A percentile compares a stretch with the other conserved stretches of the same genome.
These are phyloP conservation scores for Sciaenops ocellatus DNA, from an alignment of 2,797 vertebrate species.

Conservation along the genomic window DNA sequence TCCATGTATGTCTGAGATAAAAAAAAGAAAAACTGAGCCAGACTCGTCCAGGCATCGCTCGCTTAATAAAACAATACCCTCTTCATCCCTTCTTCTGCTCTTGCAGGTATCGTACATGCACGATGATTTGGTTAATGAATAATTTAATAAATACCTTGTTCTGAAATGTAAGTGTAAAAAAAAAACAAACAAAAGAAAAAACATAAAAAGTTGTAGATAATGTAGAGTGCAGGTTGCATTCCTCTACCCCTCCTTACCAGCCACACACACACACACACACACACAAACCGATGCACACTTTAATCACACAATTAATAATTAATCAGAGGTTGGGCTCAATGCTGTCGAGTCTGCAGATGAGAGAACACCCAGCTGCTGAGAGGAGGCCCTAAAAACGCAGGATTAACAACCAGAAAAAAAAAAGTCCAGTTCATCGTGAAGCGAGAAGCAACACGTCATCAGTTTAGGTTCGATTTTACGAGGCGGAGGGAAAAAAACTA, in stretches of 20 bases:
- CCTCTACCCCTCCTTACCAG: slow-evolving; percentile 26
- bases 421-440: slow-evolving; percentile 35
- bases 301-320: slow-evolving; percentile 83
- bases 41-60: slow-evolving; percentile 58
- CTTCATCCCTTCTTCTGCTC: slow-evolving; percentile 28
- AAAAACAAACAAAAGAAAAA: background rate
- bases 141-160: slow-evolving; percentile 39
- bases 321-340: slow-evolving; percentile 76
- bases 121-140: slow-evolving; percentile 51
- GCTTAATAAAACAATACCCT: slow-evolving; percentile 73
- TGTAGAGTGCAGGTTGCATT: slow-evolving; percentile 60
- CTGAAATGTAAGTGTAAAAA: slow-evolving; percentile 8
- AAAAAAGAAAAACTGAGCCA: slow-evolving; percentile 54
- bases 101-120: slow-evolving; percentile 34
- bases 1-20: slow-evolving; percentile 31
- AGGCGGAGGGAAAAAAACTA: slow-evolving; percentile 33
- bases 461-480: slow-evolving; percentile 41
- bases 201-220: slow-evolving; percentile 59
- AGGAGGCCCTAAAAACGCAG: slow-evolving; percentile 47
- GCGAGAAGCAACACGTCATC: slow-evolving; percentile 59
- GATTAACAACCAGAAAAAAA: slow-evolving; percentile 49
- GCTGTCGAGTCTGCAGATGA: slow-evolving; percentile 81
- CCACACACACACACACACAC: slow-evolving; percentile 25
- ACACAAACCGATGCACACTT: slow-evolving; percentile 57
- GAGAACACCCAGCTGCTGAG: slow-evolving; percentile 72